Base-by-base conservation (phyloP, 2,113 vertebrate genomes). In the Hemicordylus capensis region DNA sequence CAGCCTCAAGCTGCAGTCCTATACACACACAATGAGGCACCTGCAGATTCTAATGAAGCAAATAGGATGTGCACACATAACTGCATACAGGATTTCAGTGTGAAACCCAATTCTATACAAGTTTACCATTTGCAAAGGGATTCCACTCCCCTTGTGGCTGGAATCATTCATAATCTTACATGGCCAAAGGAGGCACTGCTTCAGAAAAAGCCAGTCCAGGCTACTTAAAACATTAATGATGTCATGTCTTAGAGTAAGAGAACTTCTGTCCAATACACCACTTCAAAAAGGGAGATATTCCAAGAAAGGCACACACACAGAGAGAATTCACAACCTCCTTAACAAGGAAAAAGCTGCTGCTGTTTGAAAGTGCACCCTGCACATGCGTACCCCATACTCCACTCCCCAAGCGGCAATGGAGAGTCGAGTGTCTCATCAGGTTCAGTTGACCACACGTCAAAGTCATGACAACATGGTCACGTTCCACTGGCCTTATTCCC, bases 401-500 rank as follows among this genome's bases (percentile, higher is more conserved):
- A 69, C 26, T 4, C 24, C 37, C 59, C 74, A 74, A 74, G n/a
- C n/a, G n/a, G n/a, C n/a, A 63, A 28, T 6, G 7, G 20, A 20
- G 14, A 66, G 24, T 37, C 54, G 64, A 54, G 11, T 70, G 48
- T 4, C 51, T 31, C 44, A 20, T 67, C 6, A 66, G 12, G n/a
- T 67, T 64, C 44, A 59, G 34, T 24, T 80, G 77, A n/a, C 17
- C 42, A 19, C 19, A 44, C 58, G 15, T 58, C 66, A 72, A n/a
- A 59, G 56, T 44, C 37, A 31, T 26, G 17, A 37, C 28, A 59
- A 39, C 14, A n/a, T n/a, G 9, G 12, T 80, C 59, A 72, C 87
- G 91, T 70, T 86, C 87, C 83, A 76, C 79, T 76, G 24, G 8
- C 63, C 14, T 79, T 79, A 42, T 22, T 78, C 15, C 37, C 39